Conservation (phyloP, 2,797 vertebrate genomes). For the Apogon hyalosoma region DNA sequence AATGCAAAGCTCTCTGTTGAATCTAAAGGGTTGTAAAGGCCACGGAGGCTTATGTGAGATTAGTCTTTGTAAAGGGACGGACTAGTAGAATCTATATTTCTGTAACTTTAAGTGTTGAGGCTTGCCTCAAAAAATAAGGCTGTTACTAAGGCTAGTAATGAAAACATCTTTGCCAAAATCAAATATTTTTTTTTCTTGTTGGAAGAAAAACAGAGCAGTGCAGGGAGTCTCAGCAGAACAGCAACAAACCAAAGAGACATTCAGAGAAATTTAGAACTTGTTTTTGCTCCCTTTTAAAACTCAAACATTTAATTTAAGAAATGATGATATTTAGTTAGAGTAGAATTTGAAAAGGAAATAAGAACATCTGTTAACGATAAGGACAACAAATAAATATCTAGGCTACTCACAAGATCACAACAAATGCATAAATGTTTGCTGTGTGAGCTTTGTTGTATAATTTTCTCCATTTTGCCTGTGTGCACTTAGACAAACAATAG, state of each 20-base stretch:
- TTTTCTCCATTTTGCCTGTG: background rate
- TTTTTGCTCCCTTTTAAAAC: background rate
- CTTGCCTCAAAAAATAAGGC: slow-evolving; percentile 9
- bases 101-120: slow-evolving; percentile 6
- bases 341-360: background rate
- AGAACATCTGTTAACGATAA: background rate
- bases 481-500: background rate
- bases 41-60: slow-evolving; percentile 14
- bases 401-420: background rate
- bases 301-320: slow-evolving; percentile 1
- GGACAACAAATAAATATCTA: background rate
- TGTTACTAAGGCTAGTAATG: background rate
- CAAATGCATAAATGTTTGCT: background rate
- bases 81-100: background rate
- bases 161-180: slow-evolving; percentile 7
- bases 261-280: slow-evolving; percentile 5
- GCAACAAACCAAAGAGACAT: background rate
- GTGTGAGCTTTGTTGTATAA: background rate
- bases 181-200: background rate
- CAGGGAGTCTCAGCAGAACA: slow-evolving; percentile 1
- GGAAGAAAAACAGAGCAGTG: background rate
- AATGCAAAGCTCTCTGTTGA: slow-evolving; percentile 17
- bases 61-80: slow-evolving; percentile 5
- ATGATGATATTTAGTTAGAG: background rate
- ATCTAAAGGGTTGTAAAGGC: slow-evolving; percentile 25